Evolutionary conservation across 2,113 vertebrate species (phyloP).

Genomic region (Eupsittula cactorum): DNA sequence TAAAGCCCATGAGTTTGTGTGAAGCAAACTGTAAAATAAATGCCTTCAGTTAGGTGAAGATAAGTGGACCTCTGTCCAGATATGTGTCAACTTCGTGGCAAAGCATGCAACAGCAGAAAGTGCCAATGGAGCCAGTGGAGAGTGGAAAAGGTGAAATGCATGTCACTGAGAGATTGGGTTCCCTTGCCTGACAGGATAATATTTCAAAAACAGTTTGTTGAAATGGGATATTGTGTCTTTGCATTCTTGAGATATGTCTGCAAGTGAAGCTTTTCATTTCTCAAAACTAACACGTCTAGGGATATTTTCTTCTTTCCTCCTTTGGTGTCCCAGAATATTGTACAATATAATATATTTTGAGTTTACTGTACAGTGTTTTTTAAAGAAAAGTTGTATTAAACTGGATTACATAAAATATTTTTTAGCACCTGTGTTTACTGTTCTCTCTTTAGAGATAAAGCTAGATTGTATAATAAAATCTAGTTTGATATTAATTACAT

Average conservation of each 20-base stretch:
- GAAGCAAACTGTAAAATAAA: not conserved
- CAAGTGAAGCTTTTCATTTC: not conserved
- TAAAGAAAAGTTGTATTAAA: not conserved
- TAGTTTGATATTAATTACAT: not conserved
- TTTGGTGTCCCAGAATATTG: fast-evolving
- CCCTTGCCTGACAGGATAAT: not conserved
- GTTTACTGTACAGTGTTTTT: not conserved
- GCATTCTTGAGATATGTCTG: not conserved
- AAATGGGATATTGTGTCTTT: not conserved
- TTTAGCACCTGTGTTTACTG: not conserved
- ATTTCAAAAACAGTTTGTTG: not conserved
- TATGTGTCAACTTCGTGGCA: not conserved
- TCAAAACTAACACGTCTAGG: not conserved
- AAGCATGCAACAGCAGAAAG: not conserved
- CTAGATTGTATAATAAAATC: not conserved
- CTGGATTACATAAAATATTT: not conserved
- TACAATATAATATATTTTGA: too few species aligned
- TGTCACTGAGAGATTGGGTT: not conserved
- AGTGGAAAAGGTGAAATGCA: not conserved
- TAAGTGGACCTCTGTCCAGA: not conserved
- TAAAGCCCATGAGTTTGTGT: not conserved
- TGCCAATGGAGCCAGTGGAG: not conserved
- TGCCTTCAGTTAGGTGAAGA: not conserved
- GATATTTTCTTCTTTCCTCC: not conserved
- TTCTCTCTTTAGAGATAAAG: not conserved